A percentile compares a stretch with the other conserved stretches of the same genome.
These are phyloP conservation scores for Girardinus metallicus DNA, from an alignment of 2,797 vertebrate species.

Conservation along the genomic window DNA sequence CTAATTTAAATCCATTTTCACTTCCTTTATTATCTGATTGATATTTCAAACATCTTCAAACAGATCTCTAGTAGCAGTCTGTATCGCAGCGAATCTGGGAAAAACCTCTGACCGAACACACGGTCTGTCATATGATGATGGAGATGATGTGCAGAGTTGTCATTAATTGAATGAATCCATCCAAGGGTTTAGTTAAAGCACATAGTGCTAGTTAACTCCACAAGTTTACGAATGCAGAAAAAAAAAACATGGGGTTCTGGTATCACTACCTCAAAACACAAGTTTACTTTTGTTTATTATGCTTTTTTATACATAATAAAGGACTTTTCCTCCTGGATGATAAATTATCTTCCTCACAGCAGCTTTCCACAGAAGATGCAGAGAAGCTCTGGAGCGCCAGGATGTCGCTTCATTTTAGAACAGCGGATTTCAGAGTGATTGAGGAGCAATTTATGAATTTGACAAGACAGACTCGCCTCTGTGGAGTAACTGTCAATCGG, in stretches of 20 bases:
- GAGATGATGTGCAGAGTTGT: too few species aligned
- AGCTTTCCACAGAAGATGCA: neutral
- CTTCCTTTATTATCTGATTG: too few species aligned
- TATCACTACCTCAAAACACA: too few species aligned
- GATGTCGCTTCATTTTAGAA: neutral
- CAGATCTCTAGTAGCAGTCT: too few species aligned
- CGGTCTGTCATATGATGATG: too few species aligned
- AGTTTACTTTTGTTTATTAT: neutral
- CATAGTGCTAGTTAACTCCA: neutral
- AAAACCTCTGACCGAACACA: too few species aligned
- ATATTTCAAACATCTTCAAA: too few species aligned
- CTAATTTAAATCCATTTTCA: neutral
- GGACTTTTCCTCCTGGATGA: neutral
- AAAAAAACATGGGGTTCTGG: neutral
- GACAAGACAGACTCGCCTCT: constrained; percentile 36
- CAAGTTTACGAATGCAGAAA: neutral
- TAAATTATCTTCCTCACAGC: too few species aligned
- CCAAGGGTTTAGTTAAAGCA: neutral
- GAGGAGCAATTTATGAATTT: constrained; percentile 27
- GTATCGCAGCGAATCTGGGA: too few species aligned
- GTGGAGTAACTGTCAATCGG: constrained; percentile 52
- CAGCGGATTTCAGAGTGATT: constrained; percentile 37
- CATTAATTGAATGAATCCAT: too few species aligned
- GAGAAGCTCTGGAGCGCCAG: neutral
- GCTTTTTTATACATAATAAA: neutral